These are phyloP conservation scores for Glareola pratincola DNA, from an alignment of 2,113 vertebrate genomes.

Conservation along the genomic window DNA sequence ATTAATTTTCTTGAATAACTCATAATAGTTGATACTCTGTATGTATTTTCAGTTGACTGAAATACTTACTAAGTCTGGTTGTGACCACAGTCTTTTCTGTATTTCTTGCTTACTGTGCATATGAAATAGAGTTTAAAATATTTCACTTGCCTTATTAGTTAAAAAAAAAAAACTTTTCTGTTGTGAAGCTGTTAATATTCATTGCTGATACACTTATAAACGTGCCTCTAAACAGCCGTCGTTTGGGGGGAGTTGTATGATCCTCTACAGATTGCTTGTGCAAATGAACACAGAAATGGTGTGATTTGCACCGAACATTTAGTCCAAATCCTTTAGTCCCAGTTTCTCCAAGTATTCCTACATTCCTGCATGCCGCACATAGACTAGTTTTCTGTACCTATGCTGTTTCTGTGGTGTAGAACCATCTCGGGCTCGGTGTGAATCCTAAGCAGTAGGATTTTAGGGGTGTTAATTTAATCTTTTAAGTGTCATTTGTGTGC, in stretches of 20 bases:
- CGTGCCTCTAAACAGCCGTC: background rate
- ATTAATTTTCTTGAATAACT: background rate
- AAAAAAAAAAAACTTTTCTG: background rate
- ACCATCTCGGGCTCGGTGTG: background rate
- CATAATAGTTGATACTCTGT: background rate
- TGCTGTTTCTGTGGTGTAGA: background rate
- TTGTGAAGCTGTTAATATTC: background rate
- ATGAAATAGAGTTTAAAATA: background rate
- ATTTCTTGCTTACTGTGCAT: background rate
- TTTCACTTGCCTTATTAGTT: background rate
- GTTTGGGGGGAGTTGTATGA: background rate
- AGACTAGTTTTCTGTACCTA: background rate
- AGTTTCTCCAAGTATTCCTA: background rate
- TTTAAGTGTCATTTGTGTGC: background rate
- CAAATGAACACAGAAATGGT: background rate
- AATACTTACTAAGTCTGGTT: background rate
- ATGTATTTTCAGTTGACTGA: background rate
- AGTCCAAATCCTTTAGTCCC: background rate
- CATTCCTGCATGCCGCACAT: rapidly evolving
- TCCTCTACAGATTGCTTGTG: background rate
- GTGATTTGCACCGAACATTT: background rate
- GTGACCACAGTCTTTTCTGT: background rate
- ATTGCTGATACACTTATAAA: background rate
- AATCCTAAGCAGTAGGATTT: background rate
- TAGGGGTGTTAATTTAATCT: background rate